These are phyloP conservation scores for Gallinago media DNA, from an alignment of 2,113 vertebrate species.

Conservation along the genomic window DNA sequence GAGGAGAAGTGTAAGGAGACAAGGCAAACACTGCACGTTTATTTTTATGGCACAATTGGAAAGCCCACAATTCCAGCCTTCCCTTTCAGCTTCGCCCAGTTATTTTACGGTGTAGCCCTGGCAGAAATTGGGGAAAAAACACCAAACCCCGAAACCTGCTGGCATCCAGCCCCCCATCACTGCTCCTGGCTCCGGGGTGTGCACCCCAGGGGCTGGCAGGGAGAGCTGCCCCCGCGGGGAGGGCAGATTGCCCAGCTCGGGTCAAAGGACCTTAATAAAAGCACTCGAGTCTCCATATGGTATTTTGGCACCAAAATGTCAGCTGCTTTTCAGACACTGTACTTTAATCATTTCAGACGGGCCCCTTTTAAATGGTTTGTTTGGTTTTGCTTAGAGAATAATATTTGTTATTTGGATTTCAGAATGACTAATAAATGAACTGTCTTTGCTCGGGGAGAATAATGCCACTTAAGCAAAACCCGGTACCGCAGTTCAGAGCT, in stretches of 20 bases:
- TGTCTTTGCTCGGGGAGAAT: slow-evolving; percentile 79
- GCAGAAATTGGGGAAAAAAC: slow-evolving; percentile 6
- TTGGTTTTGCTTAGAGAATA: slow-evolving; percentile 76
- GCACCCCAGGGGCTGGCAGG: slow-evolving; percentile 39
- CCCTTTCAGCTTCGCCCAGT: slow-evolving; percentile 33
- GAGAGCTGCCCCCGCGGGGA: neutral
- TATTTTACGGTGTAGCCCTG: slow-evolving; percentile 45
- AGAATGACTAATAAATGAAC: slow-evolving; percentile 83
- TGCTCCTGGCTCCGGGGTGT: neutral
- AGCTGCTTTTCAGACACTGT: slow-evolving; percentile 57
- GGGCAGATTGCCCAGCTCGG: neutral
- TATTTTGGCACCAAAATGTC: slow-evolving; percentile 63
- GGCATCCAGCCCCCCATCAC: neutral
- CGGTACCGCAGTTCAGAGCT: slow-evolving; percentile 70
- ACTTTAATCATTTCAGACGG: slow-evolving; percentile 72
- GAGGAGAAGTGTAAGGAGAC: neutral
- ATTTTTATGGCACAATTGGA: slow-evolving; percentile 27
- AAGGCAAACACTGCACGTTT: slow-evolving; percentile 47
- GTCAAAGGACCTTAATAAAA: slow-evolving; percentile 44
- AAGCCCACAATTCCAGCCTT: slow-evolving; percentile 18
- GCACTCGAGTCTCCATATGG: slow-evolving; percentile 69
- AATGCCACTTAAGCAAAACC: slow-evolving; percentile 85
- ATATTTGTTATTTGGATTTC: slow-evolving; percentile 80
- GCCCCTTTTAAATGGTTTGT: slow-evolving; percentile 75
- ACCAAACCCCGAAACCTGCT: neutral